A percentile compares a stretch with the other conserved stretches of the same genome.
These are phyloP conservation scores for Propithecus perrieri DNA, from an alignment of 2,797 vertebrate genomes.

Conservation along the genomic window DNA sequence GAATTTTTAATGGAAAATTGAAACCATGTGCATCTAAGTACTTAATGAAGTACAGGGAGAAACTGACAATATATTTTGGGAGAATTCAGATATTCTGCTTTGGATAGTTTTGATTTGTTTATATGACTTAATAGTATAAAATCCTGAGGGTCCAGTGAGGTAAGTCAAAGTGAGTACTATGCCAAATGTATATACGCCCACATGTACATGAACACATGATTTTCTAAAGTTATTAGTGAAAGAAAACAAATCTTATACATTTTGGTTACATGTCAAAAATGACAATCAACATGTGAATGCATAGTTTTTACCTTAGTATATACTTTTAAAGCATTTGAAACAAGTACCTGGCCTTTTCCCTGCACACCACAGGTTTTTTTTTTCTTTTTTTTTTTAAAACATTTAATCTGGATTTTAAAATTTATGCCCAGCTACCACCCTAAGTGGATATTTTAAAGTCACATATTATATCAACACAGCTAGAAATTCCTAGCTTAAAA, in stretches of 20 bases:
- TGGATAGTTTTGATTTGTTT: constrained; percentile 83
- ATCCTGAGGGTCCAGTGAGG: constrained; percentile 47
- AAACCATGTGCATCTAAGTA: constrained; percentile 93
- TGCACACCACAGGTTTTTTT: background rate
- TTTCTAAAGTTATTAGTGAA: constrained; percentile 22
- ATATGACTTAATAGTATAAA: constrained; percentile 77
- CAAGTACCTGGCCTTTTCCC: background rate
- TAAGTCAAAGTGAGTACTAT: constrained; percentile 35
- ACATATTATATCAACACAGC: constrained; percentile 19
- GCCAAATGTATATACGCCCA: constrained; percentile 26
- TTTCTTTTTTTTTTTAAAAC: background rate
- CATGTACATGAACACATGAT: background rate
- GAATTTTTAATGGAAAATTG: constrained; percentile 94
- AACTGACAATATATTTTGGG: constrained; percentile 86
- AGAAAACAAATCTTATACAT: constrained; percentile 29
- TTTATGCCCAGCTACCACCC: background rate
- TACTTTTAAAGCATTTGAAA: constrained; percentile 49
- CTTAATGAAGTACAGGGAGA: constrained; percentile 95
- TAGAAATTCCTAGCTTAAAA: constrained; percentile 44
- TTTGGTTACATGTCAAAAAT: constrained; percentile 61
- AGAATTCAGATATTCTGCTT: constrained; percentile 87
- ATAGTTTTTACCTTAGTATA: constrained; percentile 12
- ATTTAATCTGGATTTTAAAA: constrained; percentile 48
- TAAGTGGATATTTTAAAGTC: constrained; percentile 41
- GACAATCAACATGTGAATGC: constrained; percentile 5